Evolutionary conservation across 2,113 vertebrate species (phyloP).

Genomic region (Typhlomys cinereus): DNA sequence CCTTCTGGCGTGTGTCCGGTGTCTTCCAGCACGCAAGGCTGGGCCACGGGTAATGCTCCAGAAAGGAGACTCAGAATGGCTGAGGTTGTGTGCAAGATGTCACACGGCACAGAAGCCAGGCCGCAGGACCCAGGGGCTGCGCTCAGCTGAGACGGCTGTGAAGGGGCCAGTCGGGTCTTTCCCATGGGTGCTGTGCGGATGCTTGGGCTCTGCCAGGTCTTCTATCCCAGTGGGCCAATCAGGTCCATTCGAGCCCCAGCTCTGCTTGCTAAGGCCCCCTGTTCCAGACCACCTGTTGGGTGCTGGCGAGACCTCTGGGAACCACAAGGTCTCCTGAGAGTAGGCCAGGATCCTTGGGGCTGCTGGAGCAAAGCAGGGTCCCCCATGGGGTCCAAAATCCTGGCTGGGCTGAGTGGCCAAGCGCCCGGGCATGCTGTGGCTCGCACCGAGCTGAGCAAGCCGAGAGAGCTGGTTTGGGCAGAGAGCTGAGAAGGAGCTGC

Average conservation of each 20-base stretch:
- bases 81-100: not conserved
- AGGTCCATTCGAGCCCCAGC: too few relatives aligned
- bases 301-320: not conserved
- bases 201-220: not conserved
- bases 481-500: not conserved
- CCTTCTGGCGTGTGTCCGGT: not conserved
- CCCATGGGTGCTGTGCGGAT: not conserved
- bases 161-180: not conserved
- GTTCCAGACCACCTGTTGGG: not conserved
- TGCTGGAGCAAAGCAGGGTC: not conserved
- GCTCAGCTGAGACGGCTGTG: not conserved
- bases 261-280: not conserved
- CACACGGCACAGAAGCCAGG: not conserved
- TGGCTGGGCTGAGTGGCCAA: not conserved
- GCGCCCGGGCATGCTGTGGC: not conserved
- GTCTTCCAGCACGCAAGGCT: not conserved
- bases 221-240: not conserved
- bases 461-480: too few relatives aligned
- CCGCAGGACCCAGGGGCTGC: not conserved
- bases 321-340: not conserved
- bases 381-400: not conserved
- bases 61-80: not conserved
- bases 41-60: not conserved
- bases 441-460: not conserved
- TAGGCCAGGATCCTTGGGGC: not conserved